Conservation (phyloP, 1,140 invertebrate genomes). For the Limonius californicus region DNA sequence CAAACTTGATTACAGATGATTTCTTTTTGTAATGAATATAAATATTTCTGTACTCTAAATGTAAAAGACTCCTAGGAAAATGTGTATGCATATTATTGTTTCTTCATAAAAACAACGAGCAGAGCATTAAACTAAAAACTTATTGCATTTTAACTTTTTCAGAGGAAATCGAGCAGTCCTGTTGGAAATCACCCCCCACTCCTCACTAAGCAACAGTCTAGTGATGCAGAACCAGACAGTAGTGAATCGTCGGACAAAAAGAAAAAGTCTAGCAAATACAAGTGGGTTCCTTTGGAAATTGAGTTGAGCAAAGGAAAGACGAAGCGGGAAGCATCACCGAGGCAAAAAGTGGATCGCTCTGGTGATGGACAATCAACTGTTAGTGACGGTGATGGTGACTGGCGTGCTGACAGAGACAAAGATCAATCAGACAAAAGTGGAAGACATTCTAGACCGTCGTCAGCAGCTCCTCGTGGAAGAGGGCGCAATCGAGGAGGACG, state of each 20-base stretch:
- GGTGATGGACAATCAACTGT: slow-evolving; percentile 41
- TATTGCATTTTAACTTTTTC: too few species aligned
- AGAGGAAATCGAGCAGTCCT: slow-evolving; percentile 27
- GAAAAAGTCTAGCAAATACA: slow-evolving; percentile 58
- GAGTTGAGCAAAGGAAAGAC: slow-evolving; percentile 55
- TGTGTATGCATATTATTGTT: too few species aligned
- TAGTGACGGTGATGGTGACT: slow-evolving; percentile 41
- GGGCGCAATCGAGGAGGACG: slow-evolving; percentile 37
- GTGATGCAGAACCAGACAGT: slow-evolving; percentile 7
- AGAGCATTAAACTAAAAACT: too few species aligned
- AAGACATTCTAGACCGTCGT: slow-evolving; percentile 33
- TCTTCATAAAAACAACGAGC: too few species aligned
- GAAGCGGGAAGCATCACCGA: slow-evolving; percentile 17
- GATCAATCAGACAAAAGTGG: slow-evolving; percentile 15
- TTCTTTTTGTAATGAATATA: too few species aligned
- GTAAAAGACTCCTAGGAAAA: too few species aligned
- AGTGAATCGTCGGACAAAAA: slow-evolving; percentile 30
- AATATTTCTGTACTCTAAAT: too few species aligned
- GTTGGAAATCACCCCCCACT: background rate
- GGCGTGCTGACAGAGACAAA: slow-evolving; percentile 9
- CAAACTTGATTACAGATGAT: too few species aligned
- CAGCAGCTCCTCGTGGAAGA: slow-evolving; percentile 35
- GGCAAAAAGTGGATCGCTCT: background rate
- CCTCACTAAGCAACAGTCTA: background rate
- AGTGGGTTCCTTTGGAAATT: slow-evolving; percentile 74